Base-by-base conservation (phyloP, 2,797 vertebrate genomes). In the Alosa sapidissima region DNA sequence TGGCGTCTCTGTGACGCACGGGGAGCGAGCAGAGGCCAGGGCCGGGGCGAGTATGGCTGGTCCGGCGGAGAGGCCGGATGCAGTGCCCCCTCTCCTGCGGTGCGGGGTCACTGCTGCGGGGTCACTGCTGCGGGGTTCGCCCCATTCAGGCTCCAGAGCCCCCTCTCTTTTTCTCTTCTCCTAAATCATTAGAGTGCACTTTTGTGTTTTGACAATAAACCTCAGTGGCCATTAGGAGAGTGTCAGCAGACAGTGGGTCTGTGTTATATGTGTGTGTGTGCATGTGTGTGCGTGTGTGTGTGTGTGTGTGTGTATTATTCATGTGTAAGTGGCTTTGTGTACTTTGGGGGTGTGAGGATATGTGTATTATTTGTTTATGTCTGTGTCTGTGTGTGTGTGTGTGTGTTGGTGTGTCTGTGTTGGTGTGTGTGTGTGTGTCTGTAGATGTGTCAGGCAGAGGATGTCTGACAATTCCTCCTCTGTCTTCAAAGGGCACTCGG, bases 131-230 rank as follows among this genome's bases (percentile, higher is more conserved):
- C 19, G 51, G 55, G 52, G 49, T 82, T 82, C 41, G 36, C 49
- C 58, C 58, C 58, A 24, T 21, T 60, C 21, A 60, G 58, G 58
- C 58, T 60, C 58, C 58, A n/a, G n/a, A 62, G 54, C 54, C 54
- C 58, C 58, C 33, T 21, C 55, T 58, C 55, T n/a, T 58, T n/a
- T 33, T n/a, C 24, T 28, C 33, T 36, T 36, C 72, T 82, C 60
- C 28, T 65, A 83, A 68, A 45, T 87, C 62, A 87, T 82, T 85
- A 82, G 84, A 58, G 16, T 47, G 58, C 36, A 62, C 51, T 86
- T 83, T 81, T 83, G 47, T 87, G 83, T 87, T 82, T 87, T 84
- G 21, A 85, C 75, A 88, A 88, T 84, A 88, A 84, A 84, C 51
- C 52, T 84, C 33, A 85, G 47, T 82, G 54, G 84, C 68, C 78